Evolutionary conservation across 2,113 vertebrate species (phyloP).

Genomic region (Leptosomus discolor): DNA sequence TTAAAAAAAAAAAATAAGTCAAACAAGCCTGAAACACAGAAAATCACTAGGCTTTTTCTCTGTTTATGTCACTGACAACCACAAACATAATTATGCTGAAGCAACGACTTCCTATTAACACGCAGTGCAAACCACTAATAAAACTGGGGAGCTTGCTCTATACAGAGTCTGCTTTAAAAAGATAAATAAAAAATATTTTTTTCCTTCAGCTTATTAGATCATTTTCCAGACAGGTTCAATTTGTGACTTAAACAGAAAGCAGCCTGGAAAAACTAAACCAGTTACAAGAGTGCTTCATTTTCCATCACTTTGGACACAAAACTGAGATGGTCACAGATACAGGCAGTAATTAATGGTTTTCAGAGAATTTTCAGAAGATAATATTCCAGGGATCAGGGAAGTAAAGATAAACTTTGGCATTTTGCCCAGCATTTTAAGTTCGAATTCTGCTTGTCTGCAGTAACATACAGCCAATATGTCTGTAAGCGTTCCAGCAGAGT

Average conservation of each 20-base stretch:
- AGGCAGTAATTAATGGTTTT: not conserved
- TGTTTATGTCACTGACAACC: not conserved
- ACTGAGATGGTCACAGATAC: not conserved
- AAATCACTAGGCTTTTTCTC: not conserved
- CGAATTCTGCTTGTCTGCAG: not conserved
- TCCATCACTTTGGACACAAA: not conserved
- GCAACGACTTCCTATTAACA: not conserved
- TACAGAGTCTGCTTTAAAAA: not conserved
- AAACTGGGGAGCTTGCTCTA: not conserved
- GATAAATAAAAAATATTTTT: not conserved
- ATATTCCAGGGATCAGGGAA: not conserved
- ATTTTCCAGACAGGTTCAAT: constrained; percentile 5
- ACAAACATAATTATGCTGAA: not conserved
- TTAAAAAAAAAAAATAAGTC: not conserved
- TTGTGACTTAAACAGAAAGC: not conserved
- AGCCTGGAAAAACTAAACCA: not conserved
- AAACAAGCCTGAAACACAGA: not conserved
- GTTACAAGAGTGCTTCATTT: not conserved
- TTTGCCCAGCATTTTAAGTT: not conserved
- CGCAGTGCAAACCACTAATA: not conserved
- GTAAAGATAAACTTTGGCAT: not conserved
- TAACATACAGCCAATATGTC: not conserved
- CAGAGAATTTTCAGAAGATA: not conserved
- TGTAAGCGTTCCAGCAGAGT: not conserved
- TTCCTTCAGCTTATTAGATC: constrained; percentile 2